Base-by-base conservation (phyloP, 2,797 vertebrate species). In the Semotilus atromaculatus region DNA sequence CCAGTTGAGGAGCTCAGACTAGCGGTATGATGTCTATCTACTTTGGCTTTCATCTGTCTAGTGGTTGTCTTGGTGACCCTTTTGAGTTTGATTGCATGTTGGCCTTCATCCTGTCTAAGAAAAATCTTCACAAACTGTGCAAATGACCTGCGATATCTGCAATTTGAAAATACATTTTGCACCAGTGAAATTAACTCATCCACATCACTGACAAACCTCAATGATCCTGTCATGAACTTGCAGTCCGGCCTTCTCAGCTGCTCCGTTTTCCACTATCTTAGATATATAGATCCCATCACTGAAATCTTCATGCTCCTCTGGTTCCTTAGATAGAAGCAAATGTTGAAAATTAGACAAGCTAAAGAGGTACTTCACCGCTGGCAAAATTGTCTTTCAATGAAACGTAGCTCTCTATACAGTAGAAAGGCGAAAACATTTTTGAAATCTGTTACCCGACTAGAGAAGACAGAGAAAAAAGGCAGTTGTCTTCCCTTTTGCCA, bases 221-320 rank as follows among this genome's bases (percentile, higher is more conserved):
- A 97, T 95, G 90, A 99, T 97, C 95, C 96, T 94, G 96, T 99
- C 98, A 3, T 99, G 96, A 89, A 98, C 95, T 14, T 97, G 95
- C 89, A 99, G 96, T 86, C 98, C 97, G 85, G 94, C 97, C 89
- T 97, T 97, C 94, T 97, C 97, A 64, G 97, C 97, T 1, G 98
- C 96, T 91, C 98, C 98, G 0, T 93, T 94, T 91, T 97, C 97
- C n/a, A 97, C 93, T 85, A 99, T 96, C 94, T 97, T 98, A 31
- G 98, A 99, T 4, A 99, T 97, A 92, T 97, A 99, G 93, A 99
- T 99, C 88, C 97, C 98, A 93, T 99, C 97, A 1, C 94, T 96
- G 16, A 96, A 96, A 6, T 96, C 93, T 86, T 95, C 94, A 55
- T 97, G 96, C 58, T 97, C 96, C 81, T 95, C 96, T 89, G 96